Evolutionary conservation across 2,888 invertebrate species (phyloP), one percentile per base, ranked within the genome.

Genomic region (Caenorhabditis angaria): DNA sequence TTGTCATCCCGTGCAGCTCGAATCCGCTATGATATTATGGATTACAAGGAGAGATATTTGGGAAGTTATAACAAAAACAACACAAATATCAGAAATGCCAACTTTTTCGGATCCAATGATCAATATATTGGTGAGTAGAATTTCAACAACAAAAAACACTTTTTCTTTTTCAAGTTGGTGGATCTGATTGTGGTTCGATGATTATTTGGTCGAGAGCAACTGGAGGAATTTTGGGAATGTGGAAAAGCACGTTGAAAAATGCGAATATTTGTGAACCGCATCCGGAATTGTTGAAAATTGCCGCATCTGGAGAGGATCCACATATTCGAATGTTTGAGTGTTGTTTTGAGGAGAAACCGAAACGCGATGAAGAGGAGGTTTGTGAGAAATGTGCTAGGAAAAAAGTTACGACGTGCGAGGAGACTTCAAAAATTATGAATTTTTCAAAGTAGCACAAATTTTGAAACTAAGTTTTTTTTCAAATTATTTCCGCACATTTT

Each of bases 41-140:
- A 70, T 48, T 74, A 69, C 51, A 29, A 57, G 68, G 62, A 66
- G 8, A 73, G 85, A 51, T 82, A 65, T 50, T 92, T 94, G 78
- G 97, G 97, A 0, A 96, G 96, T 88, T 95, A 95, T 88, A 97
- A 97, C 89, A 95, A n/a, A n/a, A n/a, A 94, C n/a, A 95, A 95
- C 32, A 99, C 97, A 0, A 97, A 99, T 88, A 99, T 99, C 81
- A 99, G 97, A 89, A 95, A 95, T 89, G 94, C 94, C 32, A 94
- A 92, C 88, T 96, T 94, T 88, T 92, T 95, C 85, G 95, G 95
- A 61, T 88, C 88, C 86, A 62, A 66, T 22, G 84, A 82, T 58
- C 73, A 81, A 47, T 75, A 59, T 65, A 72, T 77, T 51, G 65
- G 77, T 77, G 32, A 53, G 68, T 14, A 41, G n/a, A 53, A 53